Base-by-base conservation (phyloP, 2,888 invertebrate genomes). In the Aleiodes leptofemur region DNA sequence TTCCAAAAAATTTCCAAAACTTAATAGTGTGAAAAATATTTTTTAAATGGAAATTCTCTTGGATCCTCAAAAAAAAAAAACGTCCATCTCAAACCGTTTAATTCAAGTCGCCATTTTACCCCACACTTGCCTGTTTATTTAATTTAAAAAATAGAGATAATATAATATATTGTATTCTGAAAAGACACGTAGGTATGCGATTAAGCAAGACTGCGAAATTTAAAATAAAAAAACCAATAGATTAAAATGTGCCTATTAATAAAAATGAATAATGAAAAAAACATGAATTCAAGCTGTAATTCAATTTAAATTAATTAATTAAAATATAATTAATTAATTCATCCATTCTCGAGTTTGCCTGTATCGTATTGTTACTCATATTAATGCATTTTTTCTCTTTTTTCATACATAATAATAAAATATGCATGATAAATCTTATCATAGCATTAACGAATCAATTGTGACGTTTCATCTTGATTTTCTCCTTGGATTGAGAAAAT, bases 371-470 rank as follows among this genome's bases (percentile, higher is more conserved):
- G 66, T 48, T 66, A 56, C 51, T 64, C 23, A 31, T 23, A 56
- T 34, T 29, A 23, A 56, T 34, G 29, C 51, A 66, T 23, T 23
- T 23, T 23, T 23, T 23, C 23, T 23, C 23, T 23, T 23, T 23
- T 23, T 23, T 23, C 23, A 2, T 23, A 23, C 23, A 23, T 23
- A 23, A 23, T 23, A 23, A 23, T 23, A 23, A 23, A 23, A 23
- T 23, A 23, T 23, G n/a, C n/a, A n/a, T n/a, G n/a, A n/a, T n/a
- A n/a, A n/a, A n/a, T n/a, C n/a, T n/a, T 79, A 69, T 75, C 48
- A 77, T 56, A 1, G 64, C 64, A 64, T 59, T 31, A 59, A 59
- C 59, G 38, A 59, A 59, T 64, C 48, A 64, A 64, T 64, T 64
- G 23, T 8, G 8, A 16, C 14, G 8, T 16, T 16, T 55, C 8